phyloP scores from a whole-genome alignment of 2,113 vertebrate genomes.

The western clawed frog (Xenopus tropicalis) region DNA sequence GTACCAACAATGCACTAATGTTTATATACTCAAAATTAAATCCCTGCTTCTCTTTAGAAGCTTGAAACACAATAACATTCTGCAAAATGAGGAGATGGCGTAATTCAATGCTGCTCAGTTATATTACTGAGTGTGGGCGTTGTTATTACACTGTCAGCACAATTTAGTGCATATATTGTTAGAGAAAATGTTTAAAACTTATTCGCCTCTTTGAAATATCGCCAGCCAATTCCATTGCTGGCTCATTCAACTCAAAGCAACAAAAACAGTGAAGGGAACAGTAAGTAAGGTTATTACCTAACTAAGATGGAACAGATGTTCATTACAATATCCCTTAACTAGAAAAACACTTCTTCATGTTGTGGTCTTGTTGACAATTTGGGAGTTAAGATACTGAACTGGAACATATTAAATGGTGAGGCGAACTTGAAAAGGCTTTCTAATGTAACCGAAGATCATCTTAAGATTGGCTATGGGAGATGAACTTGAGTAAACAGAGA shows the following conservation, averaged over 20 bases:
- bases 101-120: not conserved
- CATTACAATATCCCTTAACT: not conserved
- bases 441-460: too few species aligned
- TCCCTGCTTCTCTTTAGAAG: not conserved
- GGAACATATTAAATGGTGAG: too few species aligned
- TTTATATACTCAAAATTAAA: too few species aligned
- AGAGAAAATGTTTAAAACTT: not conserved
- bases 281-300: not conserved
- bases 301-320: not conserved
- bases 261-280: not conserved
- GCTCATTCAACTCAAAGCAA: not conserved
- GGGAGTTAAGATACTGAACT: too few species aligned
- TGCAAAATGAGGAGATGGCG: not conserved
- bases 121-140: not conserved
- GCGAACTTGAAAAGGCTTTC: too few species aligned
- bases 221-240: not conserved
- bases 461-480: too few species aligned
- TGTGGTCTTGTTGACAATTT: too few species aligned
- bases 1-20: too few species aligned
- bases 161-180: conserved; percentile 5
- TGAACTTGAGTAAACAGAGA: too few species aligned
- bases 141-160: not conserved
- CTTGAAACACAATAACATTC: not conserved
- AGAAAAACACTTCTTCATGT: too few species aligned
- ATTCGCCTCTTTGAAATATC: not conserved